phyloP scores from a whole-genome alignment of 2,888 invertebrate genomes.

The Macrophya alboannulata region DNA sequence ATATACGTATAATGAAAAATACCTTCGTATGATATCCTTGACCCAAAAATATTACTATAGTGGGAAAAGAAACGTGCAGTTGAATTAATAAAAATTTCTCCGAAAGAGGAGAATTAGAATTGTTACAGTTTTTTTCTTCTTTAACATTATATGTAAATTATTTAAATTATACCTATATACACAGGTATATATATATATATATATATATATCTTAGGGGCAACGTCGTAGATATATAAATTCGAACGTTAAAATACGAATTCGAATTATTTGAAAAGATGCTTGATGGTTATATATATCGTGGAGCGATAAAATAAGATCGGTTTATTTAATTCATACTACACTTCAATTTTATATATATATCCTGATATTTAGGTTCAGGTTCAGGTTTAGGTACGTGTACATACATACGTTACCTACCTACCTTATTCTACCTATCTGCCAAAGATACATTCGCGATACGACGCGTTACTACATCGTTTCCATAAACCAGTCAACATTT shows the following conservation, averaged over 20 bases:
- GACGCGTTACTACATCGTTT: neutral
- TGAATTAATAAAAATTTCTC: too few relatives aligned
- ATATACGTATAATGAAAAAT: neutral
- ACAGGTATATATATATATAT: too few relatives aligned
- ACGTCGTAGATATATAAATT: neutral
- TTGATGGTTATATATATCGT: too few relatives aligned
- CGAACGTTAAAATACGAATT: neutral
- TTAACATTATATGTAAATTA: neutral
- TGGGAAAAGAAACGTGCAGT: too few relatives aligned
- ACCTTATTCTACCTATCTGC: neutral
- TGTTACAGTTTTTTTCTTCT: neutral
- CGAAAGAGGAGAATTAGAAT: too few relatives aligned
- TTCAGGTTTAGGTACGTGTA: too few relatives aligned
- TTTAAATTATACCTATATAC: neutral
- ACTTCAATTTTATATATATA: conserved; percentile 22
- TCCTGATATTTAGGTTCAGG: neutral
- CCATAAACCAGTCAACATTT: conserved; percentile 20
- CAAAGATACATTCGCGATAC: conserved; percentile 1
- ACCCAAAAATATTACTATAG: too few relatives aligned
- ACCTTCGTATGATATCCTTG: neutral
- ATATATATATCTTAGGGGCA: neutral
- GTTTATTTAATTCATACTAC: neutral
- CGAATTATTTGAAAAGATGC: neutral
- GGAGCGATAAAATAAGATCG: conserved; percentile 8
- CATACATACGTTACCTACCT: neutral